phyloP scores from a whole-genome alignment of 2,797 vertebrate genomes.

The Manis crassicaudata region DNA sequence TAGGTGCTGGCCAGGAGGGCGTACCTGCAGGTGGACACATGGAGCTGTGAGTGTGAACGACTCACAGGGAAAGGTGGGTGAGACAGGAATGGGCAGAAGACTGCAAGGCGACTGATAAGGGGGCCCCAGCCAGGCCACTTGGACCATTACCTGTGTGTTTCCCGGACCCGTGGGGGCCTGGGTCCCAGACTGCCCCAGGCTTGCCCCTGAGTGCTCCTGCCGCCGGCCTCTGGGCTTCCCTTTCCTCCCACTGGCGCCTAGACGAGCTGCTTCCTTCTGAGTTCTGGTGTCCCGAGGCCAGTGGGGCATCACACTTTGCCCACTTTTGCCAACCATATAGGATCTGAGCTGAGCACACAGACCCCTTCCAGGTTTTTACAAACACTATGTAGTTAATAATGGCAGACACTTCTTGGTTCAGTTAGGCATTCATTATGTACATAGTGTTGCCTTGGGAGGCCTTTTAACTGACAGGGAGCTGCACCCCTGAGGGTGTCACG shows the following conservation, averaged over 20 bases:
- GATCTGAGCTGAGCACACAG: background rate
- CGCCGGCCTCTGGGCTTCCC: background rate
- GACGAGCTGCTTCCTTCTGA: background rate
- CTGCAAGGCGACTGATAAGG: background rate
- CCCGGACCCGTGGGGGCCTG: no score
- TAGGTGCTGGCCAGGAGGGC: background rate
- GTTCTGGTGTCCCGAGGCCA: background rate
- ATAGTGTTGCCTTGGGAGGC: background rate
- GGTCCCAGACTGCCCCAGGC: no score
- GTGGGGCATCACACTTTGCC: background rate
- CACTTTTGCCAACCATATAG: background rate
- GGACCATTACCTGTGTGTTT: background rate
- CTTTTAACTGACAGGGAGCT: background rate
- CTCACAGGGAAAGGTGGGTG: background rate
- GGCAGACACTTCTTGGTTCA: background rate
- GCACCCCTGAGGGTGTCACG: background rate
- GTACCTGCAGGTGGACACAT: accelerated
- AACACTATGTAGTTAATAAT: background rate
- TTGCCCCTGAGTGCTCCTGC: no score
- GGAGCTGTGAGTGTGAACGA: background rate
- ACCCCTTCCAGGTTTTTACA: background rate
- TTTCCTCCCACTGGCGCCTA: background rate
- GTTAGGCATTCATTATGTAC: background rate
- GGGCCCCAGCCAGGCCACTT: background rate
- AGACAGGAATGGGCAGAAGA: background rate